Percentiles rank a stretch among this genome's conserved stretches.
phyloP scores from a whole-genome alignment of 2,113 vertebrate species.

The Mus pahari region DNA sequence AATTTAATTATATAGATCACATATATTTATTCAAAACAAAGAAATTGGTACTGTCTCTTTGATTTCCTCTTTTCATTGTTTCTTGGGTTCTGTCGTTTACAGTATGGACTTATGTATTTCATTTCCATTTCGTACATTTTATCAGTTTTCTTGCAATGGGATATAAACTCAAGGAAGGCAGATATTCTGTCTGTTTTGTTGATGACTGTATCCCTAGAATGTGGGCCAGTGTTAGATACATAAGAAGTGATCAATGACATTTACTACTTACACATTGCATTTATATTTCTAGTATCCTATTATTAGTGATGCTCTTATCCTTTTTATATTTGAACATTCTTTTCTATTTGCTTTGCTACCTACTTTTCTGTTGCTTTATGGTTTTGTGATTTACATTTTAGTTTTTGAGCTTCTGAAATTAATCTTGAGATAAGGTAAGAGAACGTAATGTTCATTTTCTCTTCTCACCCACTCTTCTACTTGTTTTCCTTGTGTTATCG shows the following conservation, averaged over 20 bases:
- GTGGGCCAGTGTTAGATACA: neutral
- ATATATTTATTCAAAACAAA: neutral
- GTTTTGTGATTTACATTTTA: constrained; percentile 11
- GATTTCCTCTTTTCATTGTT: neutral
- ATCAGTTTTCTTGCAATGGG: neutral
- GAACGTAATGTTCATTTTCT: neutral
- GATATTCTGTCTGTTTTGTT: constrained; percentile 22
- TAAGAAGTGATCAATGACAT: constrained; percentile 1
- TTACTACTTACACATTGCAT: neutral
- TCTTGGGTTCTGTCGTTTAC: neutral
- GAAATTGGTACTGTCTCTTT: neutral
- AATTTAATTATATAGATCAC: neutral
- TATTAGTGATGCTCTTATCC: neutral
- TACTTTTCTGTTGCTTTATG: neutral
- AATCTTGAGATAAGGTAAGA: neutral
- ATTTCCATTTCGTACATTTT: neutral
- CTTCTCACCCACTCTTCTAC: neutral
- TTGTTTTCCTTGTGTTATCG: neutral
- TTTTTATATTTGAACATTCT: constrained; percentile 30
- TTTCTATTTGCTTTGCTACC: neutral
- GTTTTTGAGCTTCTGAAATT: neutral
- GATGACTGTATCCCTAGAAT: neutral
- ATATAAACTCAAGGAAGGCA: neutral
- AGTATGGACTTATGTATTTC: neutral
- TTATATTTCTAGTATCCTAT: neutral